These are phyloP conservation scores for Glomeris maerens DNA, from an alignment of 1,140 invertebrate genomes.

Conservation along the genomic window DNA sequence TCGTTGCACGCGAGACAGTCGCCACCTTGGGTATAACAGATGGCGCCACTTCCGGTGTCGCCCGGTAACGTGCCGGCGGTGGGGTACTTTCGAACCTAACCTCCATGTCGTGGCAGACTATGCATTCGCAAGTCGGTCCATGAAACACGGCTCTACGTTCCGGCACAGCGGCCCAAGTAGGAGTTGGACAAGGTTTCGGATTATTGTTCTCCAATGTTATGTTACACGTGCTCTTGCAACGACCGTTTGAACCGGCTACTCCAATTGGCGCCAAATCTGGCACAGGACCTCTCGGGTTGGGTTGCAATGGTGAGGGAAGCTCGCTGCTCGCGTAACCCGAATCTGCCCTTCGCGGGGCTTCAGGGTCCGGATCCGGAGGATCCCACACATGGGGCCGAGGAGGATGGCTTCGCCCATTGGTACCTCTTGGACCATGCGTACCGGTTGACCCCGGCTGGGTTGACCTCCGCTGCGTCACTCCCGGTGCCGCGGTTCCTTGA, in stretches of 20 bases:
- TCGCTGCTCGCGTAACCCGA: constrained; percentile 11
- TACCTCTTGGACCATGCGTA: neutral
- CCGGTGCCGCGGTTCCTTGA: neutral
- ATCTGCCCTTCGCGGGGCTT: constrained; percentile 8
- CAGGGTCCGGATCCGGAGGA: neutral
- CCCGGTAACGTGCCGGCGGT: no score
- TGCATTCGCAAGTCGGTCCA: constrained; percentile 2
- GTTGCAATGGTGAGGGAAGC: neutral
- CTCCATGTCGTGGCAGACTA: constrained; percentile 3
- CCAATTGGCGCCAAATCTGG: neutral
- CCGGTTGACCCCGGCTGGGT: constrained; percentile 10
- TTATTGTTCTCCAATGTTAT: constrained; percentile 34
- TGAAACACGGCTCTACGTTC: neutral
- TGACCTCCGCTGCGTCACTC: neutral
- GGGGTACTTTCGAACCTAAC: constrained; percentile 3
- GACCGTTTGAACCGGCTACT: constrained; percentile 24
- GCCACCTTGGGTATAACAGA: no score
- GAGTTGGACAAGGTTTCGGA: neutral
- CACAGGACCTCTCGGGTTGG: neutral
- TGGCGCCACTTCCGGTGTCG: no score
- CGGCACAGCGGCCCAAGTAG: neutral
- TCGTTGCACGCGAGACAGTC: no score
- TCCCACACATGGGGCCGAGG: constrained; percentile 3
- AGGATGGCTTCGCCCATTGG: constrained; percentile 7
- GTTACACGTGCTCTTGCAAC: constrained; percentile 50